A percentile compares a stretch with the other conserved stretches of the same genome.
Evolutionary conservation across 2,797 vertebrate genomes (phyloP).

Genomic region (Dicrostonyx torquatus): DNA sequence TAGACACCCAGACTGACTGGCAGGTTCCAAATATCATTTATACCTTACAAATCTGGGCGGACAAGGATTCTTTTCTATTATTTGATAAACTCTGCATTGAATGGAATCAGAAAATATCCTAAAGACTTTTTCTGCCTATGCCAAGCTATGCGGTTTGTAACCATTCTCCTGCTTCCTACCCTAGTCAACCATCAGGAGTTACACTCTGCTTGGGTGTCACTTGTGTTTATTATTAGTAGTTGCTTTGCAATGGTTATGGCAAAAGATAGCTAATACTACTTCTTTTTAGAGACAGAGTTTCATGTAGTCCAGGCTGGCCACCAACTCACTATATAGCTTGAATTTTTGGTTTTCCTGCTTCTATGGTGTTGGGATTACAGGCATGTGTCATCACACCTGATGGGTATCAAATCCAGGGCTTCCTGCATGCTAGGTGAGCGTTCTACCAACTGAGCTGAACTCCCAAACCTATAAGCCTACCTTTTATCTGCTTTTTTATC

Average conservation of each 20-base stretch:
- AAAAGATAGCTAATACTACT: constrained; percentile 20
- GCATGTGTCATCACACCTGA: not conserved
- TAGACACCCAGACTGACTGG: not conserved
- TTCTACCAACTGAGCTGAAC: not conserved
- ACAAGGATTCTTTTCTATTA: constrained; percentile 11
- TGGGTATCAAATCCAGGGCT: not conserved
- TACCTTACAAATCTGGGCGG: not conserved
- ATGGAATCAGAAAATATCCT: constrained; percentile 19
- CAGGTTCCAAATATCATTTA: not conserved
- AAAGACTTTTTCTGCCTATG: not conserved
- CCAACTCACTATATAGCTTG: not conserved
- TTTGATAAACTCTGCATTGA: constrained; percentile 25
- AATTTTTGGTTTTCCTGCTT: not conserved
- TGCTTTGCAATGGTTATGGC: constrained; percentile 11
- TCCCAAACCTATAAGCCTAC: not conserved
- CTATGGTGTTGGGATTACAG: not conserved
- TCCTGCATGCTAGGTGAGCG: not conserved
- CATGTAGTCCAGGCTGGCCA: not conserved
- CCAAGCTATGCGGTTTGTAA: not conserved
- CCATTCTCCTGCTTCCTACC: not conserved
- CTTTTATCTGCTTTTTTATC: constrained; percentile 43
- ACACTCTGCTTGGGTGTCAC: not conserved
- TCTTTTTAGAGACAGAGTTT: not conserved
- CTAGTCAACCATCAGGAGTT: constrained; percentile 36
- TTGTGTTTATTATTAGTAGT: constrained; percentile 36